These are phyloP conservation scores for Globodera rostochiensis DNA, from an alignment of 1,140 invertebrate genomes.

Conservation along the genomic window DNA sequence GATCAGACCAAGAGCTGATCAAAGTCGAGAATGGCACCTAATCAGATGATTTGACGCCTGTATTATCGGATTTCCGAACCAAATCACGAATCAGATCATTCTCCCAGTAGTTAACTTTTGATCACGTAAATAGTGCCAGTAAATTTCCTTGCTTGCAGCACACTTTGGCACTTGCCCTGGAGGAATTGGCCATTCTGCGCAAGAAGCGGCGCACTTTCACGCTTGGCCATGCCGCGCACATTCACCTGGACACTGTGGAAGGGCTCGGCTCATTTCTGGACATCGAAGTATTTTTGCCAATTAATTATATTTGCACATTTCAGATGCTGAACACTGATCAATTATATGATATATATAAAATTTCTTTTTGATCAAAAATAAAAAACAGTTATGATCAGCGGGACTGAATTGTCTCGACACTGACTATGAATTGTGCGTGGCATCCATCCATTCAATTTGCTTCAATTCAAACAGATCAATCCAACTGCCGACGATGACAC, in stretches of 20 bases:
- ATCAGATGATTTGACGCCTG: no score
- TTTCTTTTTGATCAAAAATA: no score
- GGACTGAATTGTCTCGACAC: no score
- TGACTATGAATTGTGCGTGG: no score
- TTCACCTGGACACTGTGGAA: conserved; percentile 34
- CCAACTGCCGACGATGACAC: neutral
- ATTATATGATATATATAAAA: no score
- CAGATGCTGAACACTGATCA: no score
- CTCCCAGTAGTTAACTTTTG: no score
- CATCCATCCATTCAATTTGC: neutral
- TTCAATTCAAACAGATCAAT: conserved; percentile 26
- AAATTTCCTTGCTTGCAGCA: conserved; percentile 17
- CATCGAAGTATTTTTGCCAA: conserved; percentile 25
- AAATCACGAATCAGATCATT: no score
- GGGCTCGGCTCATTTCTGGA: conserved; percentile 31
- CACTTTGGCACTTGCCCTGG: conserved; percentile 29
- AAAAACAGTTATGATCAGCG: no score
- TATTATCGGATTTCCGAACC: no score
- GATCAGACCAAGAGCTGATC: no score
- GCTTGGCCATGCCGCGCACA: conserved; percentile 21
- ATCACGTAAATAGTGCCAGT: neutral
- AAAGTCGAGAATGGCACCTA: no score
- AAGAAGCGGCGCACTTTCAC: conserved; percentile 27
- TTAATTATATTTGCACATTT: neutral
- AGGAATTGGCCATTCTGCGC: conserved; percentile 30